Base-by-base conservation (phyloP, 1,140 invertebrate genomes). In the Chironomus tepperi region DNA sequence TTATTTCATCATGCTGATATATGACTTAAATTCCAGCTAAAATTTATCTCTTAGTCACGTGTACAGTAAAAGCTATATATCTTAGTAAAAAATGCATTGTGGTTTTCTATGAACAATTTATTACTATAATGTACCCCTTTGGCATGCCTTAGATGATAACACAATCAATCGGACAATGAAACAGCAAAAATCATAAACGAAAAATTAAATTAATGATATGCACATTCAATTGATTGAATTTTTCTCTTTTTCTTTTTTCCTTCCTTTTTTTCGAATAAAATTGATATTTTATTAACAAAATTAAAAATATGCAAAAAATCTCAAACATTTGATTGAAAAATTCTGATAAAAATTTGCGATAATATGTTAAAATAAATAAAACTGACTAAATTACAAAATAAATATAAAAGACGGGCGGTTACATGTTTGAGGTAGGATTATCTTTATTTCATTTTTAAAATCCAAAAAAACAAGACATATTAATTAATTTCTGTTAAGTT, bases 391-490 rank as follows among this genome's bases (percentile, higher is more conserved):
- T 34, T 34, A 5, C 24, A 34, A 34, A 34, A 34, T 34, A 34
- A 34, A 34, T n/a, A 10, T 18, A 43, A 43, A 73, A 73, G 43
- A 19, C 42, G 42, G n/a, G 73, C 43, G 34, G 43, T 73, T 18
- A 73, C 42, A 43, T 43, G 73, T 73, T 70, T 70, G 65, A 70
- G 65, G 65, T 70, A 70, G 65, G 65, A 70, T 57, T 57, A 1
- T 57, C 47, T 57, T 57, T 57, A 57, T 57, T 57, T 34, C 24
- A 34, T 34, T 34, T 34, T 57, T 57, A 57, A 47, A 57, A 57
- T n/a, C 12, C 47, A 57, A 12, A 47, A 9, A 57, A 57, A 57
- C 47, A 57, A 15, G n/a, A 57, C 8, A 57, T 47, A 57, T 57
- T 57, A 57, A 57, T 57, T 57, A 1, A 57, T n/a, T 57, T 57